These are phyloP conservation scores for Tetrao urogallus DNA, from an alignment of 2,113 vertebrate species.

Conservation along the genomic window DNA sequence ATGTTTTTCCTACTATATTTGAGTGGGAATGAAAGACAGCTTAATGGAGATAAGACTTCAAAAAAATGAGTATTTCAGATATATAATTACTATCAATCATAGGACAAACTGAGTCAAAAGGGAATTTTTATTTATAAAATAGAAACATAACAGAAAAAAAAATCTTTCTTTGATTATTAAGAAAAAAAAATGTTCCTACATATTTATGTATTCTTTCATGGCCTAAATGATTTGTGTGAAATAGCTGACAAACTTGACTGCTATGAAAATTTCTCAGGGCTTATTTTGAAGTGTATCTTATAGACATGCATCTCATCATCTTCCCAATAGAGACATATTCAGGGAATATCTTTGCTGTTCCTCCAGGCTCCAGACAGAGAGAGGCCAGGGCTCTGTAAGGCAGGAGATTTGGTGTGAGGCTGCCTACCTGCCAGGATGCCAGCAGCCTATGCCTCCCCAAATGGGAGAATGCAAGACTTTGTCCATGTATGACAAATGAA, in stretches of 20 bases:
- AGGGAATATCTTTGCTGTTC: neutral
- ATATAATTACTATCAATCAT: neutral
- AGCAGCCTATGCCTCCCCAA: neutral
- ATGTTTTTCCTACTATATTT: neutral
- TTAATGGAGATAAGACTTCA: neutral
- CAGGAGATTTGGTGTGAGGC: neutral
- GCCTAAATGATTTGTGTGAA: neutral
- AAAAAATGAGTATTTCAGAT: neutral
- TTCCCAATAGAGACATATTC: neutral
- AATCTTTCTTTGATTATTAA: neutral
- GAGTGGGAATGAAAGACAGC: neutral
- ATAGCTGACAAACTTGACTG: neutral
- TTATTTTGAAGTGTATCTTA: accelerated
- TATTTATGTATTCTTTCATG: neutral
- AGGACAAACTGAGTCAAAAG: neutral
- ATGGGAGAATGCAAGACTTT: neutral
- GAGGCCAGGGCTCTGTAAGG: neutral
- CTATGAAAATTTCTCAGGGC: neutral
- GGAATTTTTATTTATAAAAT: neutral
- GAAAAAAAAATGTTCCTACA: neutral
- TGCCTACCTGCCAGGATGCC: accelerated
- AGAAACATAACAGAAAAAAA: neutral
- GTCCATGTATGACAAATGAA: neutral
- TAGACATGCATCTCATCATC: accelerated
- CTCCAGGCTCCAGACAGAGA: neutral